Percentiles rank a stretch among this genome's conserved stretches.
phyloP scores from a whole-genome alignment of 2,888 invertebrate species.

The Dryobota labecula region DNA sequence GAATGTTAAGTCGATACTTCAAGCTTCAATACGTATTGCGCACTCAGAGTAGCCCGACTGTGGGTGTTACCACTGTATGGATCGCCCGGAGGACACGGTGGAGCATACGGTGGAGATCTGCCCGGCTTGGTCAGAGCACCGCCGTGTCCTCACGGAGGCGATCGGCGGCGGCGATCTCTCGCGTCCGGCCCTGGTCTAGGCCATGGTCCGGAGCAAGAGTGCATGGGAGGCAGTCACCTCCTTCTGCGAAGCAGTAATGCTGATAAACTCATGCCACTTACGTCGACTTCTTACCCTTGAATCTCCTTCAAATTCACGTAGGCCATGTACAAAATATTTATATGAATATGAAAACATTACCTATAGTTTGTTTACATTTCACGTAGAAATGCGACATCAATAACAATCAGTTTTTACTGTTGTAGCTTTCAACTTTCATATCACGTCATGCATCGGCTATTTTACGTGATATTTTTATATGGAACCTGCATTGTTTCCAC shows the following conservation, averaged over 20 bases:
- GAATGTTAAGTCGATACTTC: background rate
- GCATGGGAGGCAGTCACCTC: too few species aligned
- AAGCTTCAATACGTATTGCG: background rate
- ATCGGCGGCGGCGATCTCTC: too few species aligned
- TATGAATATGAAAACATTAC: background rate
- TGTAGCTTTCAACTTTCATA: background rate
- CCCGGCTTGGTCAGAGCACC: too few species aligned
- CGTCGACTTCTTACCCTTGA: background rate
- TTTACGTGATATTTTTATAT: conserved; percentile 4
- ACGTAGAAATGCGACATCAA: conserved; percentile 27
- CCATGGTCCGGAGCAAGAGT: too few species aligned
- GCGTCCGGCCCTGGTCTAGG: too few species aligned
- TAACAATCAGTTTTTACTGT: conserved; percentile 37
- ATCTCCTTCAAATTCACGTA: background rate
- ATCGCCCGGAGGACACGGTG: too few species aligned
- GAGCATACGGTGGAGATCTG: too few species aligned
- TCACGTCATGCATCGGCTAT: background rate
- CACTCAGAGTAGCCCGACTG: background rate
- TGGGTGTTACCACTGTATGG: too few species aligned
- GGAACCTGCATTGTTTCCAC: conserved; percentile 15
- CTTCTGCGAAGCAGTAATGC: too few species aligned
- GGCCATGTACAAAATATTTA: background rate
- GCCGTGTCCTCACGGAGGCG: too few species aligned
- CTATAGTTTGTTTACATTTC: conserved; percentile 34
- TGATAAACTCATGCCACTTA: background rate